Evolutionary conservation across 2,888 invertebrate species (phyloP).

Genomic region (Lithophane socia): DNA sequence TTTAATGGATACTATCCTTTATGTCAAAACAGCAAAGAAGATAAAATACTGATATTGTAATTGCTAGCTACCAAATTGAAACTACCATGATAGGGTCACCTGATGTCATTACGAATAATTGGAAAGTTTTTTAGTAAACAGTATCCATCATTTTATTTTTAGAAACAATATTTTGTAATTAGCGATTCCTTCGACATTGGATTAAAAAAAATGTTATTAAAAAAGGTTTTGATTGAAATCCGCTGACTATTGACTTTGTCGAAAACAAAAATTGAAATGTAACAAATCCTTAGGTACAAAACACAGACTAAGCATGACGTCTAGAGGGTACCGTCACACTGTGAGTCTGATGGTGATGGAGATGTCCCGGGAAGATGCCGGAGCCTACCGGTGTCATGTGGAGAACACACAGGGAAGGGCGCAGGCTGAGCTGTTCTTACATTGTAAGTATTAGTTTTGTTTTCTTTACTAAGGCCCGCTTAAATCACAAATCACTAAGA

Average conservation of each 20-base stretch:
- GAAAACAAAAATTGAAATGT: neutral
- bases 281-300: constrained; percentile 77
- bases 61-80: neutral
- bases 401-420: constrained; percentile 92
- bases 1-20: too few species aligned
- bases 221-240: neutral
- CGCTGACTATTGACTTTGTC: neutral
- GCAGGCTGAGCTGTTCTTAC: constrained; percentile 92
- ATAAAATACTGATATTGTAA: neutral
- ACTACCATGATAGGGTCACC: too few species aligned
- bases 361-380: constrained; percentile 91
- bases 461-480: neutral
- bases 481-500: neutral
- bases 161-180: neutral
- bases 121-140: neutral
- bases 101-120: neutral
- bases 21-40: too few species aligned
- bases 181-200: neutral
- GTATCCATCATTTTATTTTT: too few species aligned
- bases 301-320: constrained; percentile 77
- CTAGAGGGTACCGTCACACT: constrained; percentile 91
- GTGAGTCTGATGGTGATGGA: constrained; percentile 91
- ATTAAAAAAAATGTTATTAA: neutral
- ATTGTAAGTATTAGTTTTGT: constrained; percentile 88
- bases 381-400: constrained; percentile 92